Evolutionary conservation across 2,888 invertebrate genomes (phyloP).

Genomic region (Drosophila algonquin): DNA sequence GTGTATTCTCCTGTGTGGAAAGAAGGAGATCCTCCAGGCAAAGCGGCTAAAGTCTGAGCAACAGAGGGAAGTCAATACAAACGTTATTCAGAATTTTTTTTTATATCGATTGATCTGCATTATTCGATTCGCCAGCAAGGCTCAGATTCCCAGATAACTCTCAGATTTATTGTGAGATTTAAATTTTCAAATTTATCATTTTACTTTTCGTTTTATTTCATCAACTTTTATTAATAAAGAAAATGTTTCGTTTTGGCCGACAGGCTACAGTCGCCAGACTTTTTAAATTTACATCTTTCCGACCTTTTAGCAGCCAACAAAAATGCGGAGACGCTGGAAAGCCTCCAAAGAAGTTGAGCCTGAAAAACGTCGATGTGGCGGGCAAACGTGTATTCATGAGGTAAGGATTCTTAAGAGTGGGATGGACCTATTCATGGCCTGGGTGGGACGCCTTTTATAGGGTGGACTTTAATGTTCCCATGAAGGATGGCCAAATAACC

Average conservation of each 20-base stretch:
- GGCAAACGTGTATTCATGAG: conserved; percentile 97
- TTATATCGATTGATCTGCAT: too few species aligned
- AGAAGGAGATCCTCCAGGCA: too few species aligned
- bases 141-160: too few species aligned
- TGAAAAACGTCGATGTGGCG: conserved; percentile 92
- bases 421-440: not conserved
- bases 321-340: conserved; percentile 9
- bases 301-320: not conserved
- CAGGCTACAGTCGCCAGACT: not conserved
- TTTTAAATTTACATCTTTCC: not conserved
- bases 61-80: too few species aligned
- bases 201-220: not conserved
- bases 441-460: conserved; percentile 84
- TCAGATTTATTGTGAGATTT: too few species aligned
- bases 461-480: conserved; percentile 99
- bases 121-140: too few species aligned
- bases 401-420: conserved; percentile 84
- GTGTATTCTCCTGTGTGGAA: too few species aligned
- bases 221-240: not conserved
- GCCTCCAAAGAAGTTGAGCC: conserved; percentile 91
- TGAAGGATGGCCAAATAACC: conserved; percentile 97
- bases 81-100: too few species aligned
- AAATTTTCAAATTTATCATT: too few species aligned
- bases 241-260: not conserved
- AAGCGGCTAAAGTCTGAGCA: too few species aligned